Evolutionary conservation across 2,113 vertebrate genomes (phyloP).

Genomic region (Pseudonaja textilis): DNA sequence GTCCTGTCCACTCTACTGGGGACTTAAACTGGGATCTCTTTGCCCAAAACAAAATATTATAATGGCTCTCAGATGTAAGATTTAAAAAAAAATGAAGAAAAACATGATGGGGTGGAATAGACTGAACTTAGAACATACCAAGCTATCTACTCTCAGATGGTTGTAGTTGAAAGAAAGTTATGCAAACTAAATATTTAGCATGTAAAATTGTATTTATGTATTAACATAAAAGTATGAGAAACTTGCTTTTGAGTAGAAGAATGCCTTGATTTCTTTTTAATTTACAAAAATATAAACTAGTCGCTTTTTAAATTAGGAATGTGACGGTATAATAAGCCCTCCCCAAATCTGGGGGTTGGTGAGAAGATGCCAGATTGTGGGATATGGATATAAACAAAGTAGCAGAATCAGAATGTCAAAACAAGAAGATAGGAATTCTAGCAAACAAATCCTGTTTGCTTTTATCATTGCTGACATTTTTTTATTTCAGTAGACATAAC

Average conservation of each 20-base stretch:
- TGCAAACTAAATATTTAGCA: not conserved
- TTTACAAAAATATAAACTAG: not conserved
- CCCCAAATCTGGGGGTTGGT: not conserved
- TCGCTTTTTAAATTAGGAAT: not conserved
- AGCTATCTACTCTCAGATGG: not conserved
- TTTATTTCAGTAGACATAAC: not conserved
- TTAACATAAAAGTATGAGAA: not conserved
- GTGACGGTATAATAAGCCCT: not conserved
- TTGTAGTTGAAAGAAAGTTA: not conserved
- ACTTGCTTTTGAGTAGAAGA: not conserved
- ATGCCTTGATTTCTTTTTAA: not conserved
- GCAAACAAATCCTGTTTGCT: not conserved
- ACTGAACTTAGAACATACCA: not conserved
- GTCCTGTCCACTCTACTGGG: not conserved
- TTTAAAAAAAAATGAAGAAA: not conserved
- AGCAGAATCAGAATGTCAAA: not conserved
- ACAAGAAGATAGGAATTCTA: not conserved
- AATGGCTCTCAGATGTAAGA: not conserved
- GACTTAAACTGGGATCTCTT: not conserved
- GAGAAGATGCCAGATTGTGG: not conserved
- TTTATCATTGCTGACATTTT: not conserved
- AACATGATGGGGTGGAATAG: not conserved
- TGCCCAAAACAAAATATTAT: not conserved
- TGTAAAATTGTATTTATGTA: not conserved
- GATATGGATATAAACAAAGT: not conserved